Evolutionary conservation across 2,113 vertebrate genomes (phyloP), one percentile per base, ranked within the genome.

Genomic region (Aegotheles bennettii): DNA sequence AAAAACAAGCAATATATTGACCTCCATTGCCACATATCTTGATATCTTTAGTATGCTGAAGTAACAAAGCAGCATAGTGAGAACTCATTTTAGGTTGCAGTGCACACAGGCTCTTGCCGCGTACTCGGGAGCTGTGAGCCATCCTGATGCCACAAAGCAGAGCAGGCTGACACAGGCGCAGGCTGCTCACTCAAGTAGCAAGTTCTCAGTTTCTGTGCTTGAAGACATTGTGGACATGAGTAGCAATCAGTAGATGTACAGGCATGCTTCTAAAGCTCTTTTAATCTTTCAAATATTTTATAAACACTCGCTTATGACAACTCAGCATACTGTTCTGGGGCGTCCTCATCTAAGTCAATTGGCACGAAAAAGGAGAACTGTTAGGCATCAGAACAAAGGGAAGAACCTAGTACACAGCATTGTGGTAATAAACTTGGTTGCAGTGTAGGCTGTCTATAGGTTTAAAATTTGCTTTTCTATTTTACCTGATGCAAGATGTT

Each of bases 71-170:
- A 33, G 16, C 3, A 2, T 5, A 24, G 33, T 40, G 29, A 75
- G 40, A 81, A 31, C 8, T 10, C 7, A 2, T 24, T 17, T 57
- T 7, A 35, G 47, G 33, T 3, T 63, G 42, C 18, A 10, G 11
- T 0, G 0, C 6, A n/a, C 18, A 7, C 4, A 21, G 47, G 2
- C 18, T 31, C n/a, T 63, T 73, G 40, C 33, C 0, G 0, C 1
- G 11, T 16, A 23, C 9, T 59, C 9, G 11, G 40, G 59, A 45
- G 51, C n/a, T 13, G 18, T 2, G 31, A 35, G 36, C 43, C 20
- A 7, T 13, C 33, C 50, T 9, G n/a, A 7, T 24, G 53, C n/a
- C 17, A 5, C 2, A 1, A 3, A 18, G 25, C 7, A 4, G 29
- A 24, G 51, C 1, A 0, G n/a, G 23, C n/a, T 61, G n/a, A 12